phyloP scores from a whole-genome alignment of 2,797 vertebrate species.

The Uromys caudimaculatus region DNA sequence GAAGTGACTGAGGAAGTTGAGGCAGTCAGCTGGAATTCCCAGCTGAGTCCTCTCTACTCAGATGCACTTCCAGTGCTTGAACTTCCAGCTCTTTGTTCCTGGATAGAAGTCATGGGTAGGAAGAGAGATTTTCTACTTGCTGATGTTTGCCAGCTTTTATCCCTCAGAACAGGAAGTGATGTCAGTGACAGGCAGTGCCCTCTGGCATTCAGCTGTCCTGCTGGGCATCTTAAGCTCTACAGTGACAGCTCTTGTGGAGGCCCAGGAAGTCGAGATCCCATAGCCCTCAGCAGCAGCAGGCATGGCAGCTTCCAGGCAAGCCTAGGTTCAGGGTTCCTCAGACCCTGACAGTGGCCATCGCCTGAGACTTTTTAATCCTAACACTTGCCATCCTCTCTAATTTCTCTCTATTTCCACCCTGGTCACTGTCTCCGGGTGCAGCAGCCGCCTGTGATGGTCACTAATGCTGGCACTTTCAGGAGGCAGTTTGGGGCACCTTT shows the following conservation, averaged over 20 bases:
- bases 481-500: not conserved
- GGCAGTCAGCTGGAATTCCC: not conserved
- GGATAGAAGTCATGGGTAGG: not conserved
- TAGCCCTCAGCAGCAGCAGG: not conserved
- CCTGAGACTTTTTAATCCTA: not conserved
- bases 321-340: not conserved
- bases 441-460: not conserved
- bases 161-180: not conserved
- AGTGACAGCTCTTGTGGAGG: not conserved
- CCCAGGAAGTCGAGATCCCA: not conserved
- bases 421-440: not conserved
- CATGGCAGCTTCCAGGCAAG: not conserved
- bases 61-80: not conserved
- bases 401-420: not conserved
- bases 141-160: not conserved
- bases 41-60: not conserved
- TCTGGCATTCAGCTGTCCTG: not conserved
- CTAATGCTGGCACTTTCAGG: not conserved
- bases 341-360: not conserved
- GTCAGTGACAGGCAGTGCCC: not conserved
- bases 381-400: too few species aligned
- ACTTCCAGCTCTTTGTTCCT: not conserved
- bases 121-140: not conserved
- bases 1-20: not conserved
- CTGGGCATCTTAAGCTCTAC: not conserved